Conservation (phyloP, 2,888 invertebrate genomes). For the Caenorhabditis sp. region DNA sequence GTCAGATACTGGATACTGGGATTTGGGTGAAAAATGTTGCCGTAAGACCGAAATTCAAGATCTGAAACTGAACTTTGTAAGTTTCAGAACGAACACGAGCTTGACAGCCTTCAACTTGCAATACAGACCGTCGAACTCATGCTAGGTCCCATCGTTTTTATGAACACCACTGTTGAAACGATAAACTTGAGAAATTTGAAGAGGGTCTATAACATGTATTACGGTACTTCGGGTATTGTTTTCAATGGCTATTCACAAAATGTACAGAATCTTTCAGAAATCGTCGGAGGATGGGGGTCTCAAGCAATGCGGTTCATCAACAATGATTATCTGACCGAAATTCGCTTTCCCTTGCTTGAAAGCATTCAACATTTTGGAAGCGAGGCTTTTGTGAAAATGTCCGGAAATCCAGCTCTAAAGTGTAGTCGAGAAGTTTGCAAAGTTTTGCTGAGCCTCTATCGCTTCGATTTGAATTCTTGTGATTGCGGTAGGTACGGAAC, state of each 20-base stretch:
- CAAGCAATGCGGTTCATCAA: constrained; percentile 3
- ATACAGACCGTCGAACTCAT: constrained; percentile 14
- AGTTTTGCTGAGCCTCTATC: background rate
- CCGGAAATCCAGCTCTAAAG: background rate
- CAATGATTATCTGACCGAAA: background rate
- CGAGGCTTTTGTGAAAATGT: background rate
- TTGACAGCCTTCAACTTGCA: background rate
- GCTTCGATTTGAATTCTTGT: constrained; percentile 8
- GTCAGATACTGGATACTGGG: constrained; percentile 22
- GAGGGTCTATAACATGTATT: constrained; percentile 4
- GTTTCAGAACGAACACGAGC: constrained; percentile 7
- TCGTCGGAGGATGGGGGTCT: background rate
- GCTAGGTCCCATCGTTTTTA: background rate
- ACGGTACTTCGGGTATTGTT: background rate
- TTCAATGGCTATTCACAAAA: background rate
- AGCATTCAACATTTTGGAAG: background rate
- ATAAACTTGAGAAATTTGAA: constrained; percentile 2
- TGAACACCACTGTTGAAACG: background rate
- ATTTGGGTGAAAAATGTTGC: constrained; percentile 2
- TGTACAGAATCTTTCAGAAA: background rate
- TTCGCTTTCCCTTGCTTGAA: constrained; percentile 9
- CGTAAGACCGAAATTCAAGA: background rate
- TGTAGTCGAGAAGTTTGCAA: background rate
- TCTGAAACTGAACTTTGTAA: background rate
- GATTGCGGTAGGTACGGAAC: background rate